phyloP scores from a whole-genome alignment of 2,797 vertebrate genomes.

The Gallinago nigripennis region DNA sequence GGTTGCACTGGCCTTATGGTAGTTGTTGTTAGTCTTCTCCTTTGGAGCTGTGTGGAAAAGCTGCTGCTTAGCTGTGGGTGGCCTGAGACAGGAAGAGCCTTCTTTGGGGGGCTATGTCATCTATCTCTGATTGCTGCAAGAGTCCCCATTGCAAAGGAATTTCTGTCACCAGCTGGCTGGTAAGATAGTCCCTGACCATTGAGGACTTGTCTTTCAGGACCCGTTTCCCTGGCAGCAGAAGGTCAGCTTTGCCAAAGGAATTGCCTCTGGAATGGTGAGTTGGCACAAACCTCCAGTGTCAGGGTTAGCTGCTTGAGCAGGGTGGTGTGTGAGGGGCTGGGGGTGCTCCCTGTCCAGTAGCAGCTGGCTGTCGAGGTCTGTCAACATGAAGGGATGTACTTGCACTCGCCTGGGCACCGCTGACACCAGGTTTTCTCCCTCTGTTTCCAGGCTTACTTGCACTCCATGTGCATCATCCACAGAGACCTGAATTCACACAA shows the following conservation, averaged over 20 bases:
- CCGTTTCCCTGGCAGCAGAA: constrained; percentile 93
- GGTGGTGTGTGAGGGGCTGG: background rate
- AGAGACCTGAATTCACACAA: constrained; percentile 96
- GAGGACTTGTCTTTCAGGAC: constrained; percentile 79
- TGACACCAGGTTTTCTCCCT: constrained; percentile 18
- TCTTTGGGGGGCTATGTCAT: background rate
- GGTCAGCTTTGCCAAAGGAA: constrained; percentile 93
- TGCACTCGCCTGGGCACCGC: background rate
- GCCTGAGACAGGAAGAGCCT: background rate
- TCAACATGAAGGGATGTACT: background rate
- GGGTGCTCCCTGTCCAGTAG: background rate
- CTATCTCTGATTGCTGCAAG: background rate
- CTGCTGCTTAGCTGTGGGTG: background rate
- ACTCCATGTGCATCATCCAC: constrained; percentile 96
- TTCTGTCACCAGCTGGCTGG: background rate
- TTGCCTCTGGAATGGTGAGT: constrained; percentile 96
- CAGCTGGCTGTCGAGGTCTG: background rate
- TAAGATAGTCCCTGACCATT: background rate
- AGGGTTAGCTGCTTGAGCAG: background rate
- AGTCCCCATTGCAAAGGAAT: background rate
- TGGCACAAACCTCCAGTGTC: background rate
- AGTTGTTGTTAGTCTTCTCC: background rate
- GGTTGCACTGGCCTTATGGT: background rate
- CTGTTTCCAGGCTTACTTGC: constrained; percentile 88
- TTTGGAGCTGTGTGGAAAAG: background rate